Evolutionary conservation across 2,113 vertebrate genomes (phyloP), one percentile per base, ranked within the genome.

Genomic region (Pithys albifrons): DNA sequence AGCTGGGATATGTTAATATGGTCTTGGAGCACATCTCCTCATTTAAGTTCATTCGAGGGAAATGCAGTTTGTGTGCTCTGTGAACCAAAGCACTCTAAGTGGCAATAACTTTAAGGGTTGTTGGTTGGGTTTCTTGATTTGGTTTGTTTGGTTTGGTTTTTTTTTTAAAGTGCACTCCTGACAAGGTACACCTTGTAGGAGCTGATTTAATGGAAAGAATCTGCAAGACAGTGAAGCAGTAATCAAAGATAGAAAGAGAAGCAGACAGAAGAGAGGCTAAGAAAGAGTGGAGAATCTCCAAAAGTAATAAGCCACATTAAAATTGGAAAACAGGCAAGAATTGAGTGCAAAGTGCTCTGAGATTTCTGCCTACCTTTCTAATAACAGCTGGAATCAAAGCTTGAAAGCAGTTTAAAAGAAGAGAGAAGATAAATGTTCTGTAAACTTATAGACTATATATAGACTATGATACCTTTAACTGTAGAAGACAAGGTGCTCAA

Each of bases 281-380:
- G 66, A 65, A 79, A 88, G 33, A 76, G 8, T 4, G 9, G 20
- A 88, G 23, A 76, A 35, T 62, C 35, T 88, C 57, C n/a, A 76
- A 45, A 89, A 86, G 39, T 66, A 80, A 39, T 33, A 89, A 93
- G 33, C 18, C 37, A 94, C 48, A 83, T 79, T 88, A 94, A 85
- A 94, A 89, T 16, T 59, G 43, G 67, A 76, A 96, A 94, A 85
- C 12, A 79, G 45, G 54, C 6, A 81, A 51, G 29, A 95, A 87
- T 5, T 4, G 74, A 78, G 54, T 46, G 46, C 14, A 82, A 58
- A 81, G 29, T 69, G 41, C 20, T 71, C 41, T 35, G 31, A 18
- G 58, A 84, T 43, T 94, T 93, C 91, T 88, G 79, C 7, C 51
- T 90, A 58, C 43, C 22, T 43, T 93, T 90, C 58, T 90, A 88